Evolutionary conservation across 2,888 invertebrate species (phyloP).

Genomic region (Zhengitettix transpicula): DNA sequence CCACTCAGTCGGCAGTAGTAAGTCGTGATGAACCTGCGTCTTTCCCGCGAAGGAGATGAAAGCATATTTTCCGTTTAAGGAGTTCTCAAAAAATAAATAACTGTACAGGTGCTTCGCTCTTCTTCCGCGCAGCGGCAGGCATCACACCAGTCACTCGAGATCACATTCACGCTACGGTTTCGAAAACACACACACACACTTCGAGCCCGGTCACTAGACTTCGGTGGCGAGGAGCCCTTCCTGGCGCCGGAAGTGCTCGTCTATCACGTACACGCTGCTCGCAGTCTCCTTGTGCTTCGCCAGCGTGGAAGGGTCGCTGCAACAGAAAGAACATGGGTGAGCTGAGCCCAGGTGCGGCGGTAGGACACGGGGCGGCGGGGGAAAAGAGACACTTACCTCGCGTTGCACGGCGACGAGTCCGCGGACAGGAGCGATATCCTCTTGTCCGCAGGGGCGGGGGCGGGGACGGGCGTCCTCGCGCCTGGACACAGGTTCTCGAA

Average conservation of each 20-base stretch:
- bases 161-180: neutral
- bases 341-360: too few species aligned
- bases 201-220: slow-evolving; percentile 34
- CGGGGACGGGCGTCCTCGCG: slow-evolving; percentile 25
- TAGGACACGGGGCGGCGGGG: slow-evolving; percentile 31
- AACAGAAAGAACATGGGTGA: neutral
- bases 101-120: slow-evolving; percentile 11
- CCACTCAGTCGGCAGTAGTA: neutral
- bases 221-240: slow-evolving; percentile 47
- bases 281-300: slow-evolving; percentile 13
- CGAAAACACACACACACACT: neutral
- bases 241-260: slow-evolving; percentile 54
- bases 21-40: slow-evolving; percentile 1
- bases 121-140: neutral
- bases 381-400: slow-evolving; percentile 22
- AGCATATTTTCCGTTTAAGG: slow-evolving; percentile 8
- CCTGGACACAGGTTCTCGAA: slow-evolving; percentile 22
- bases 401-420: slow-evolving; percentile 19
- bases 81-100: slow-evolving; percentile 13
- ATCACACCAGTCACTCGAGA: neutral
- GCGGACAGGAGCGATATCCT: slow-evolving; percentile 26
- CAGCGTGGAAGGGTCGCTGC: slow-evolving; percentile 20
- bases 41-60: slow-evolving; percentile 1
- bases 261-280: slow-evolving; percentile 50
- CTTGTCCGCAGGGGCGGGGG: slow-evolving; percentile 18